phyloP scores from a whole-genome alignment of 2,113 vertebrate species.

The Neolamprologus caudopunctatus region DNA sequence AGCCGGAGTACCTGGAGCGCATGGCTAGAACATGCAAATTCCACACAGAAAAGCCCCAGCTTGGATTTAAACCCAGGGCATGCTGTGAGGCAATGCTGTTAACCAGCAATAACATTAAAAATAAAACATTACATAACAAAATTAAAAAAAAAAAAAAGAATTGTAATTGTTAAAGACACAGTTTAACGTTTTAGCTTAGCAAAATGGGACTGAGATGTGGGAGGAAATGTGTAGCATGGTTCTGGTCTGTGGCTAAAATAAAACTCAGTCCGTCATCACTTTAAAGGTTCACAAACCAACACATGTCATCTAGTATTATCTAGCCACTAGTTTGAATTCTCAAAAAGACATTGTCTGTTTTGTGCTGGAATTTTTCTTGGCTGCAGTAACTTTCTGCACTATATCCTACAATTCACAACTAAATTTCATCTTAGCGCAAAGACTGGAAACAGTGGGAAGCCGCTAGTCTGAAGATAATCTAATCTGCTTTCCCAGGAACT shows the following conservation, averaged over 20 bases:
- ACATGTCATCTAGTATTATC: neutral
- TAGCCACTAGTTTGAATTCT: neutral
- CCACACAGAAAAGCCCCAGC: neutral
- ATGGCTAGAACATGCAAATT: neutral
- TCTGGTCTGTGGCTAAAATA: neutral
- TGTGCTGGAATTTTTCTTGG: neutral
- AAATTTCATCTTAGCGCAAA: neutral
- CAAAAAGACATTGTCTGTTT: neutral
- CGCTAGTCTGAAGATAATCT: neutral
- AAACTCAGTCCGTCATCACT: neutral
- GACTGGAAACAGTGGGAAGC: neutral
- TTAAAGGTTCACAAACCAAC: neutral
- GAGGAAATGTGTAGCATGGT: neutral
- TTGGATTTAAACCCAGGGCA: neutral
- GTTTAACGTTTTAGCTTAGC: accelerated
- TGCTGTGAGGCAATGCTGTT: neutral
- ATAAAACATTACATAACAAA: neutral
- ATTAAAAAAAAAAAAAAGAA: neutral
- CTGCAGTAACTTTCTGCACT: neutral
- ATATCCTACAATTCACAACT: neutral
- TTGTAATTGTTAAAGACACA: neutral
- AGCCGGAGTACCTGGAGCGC: neutral
- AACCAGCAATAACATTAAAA: neutral
- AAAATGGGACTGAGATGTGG: neutral
- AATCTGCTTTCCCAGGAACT: neutral